Evolutionary conservation across 2,113 vertebrate species (phyloP).

Genomic region (Colius striatus): DNA sequence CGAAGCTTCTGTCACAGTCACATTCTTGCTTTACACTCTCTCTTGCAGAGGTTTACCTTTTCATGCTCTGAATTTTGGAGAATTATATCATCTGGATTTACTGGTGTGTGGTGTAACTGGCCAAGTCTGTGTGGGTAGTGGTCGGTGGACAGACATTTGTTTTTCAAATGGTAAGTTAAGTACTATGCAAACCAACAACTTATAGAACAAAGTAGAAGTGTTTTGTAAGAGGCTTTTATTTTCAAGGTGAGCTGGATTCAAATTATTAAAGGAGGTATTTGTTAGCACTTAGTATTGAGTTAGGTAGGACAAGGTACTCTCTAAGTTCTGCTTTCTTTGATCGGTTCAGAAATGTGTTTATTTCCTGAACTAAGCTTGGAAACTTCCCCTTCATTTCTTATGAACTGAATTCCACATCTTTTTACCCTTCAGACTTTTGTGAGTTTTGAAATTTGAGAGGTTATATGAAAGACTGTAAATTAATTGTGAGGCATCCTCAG

Average conservation of each 20-base stretch:
- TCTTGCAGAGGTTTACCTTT: background rate
- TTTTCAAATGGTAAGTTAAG: background rate
- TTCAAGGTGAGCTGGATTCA: background rate
- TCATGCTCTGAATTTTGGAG: background rate
- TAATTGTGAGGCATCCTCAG: rapidly evolving
- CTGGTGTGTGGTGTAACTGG: background rate
- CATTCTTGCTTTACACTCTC: background rate
- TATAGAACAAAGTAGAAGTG: background rate
- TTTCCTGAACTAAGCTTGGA: background rate
- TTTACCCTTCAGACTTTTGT: background rate
- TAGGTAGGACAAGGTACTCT: background rate
- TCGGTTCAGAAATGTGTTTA: background rate
- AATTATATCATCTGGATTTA: background rate
- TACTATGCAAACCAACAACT: background rate
- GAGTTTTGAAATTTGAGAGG: background rate
- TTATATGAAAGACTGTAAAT: background rate
- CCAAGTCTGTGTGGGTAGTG: background rate
- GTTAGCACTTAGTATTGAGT: background rate
- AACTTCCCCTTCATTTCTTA: background rate
- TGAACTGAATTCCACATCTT: background rate
- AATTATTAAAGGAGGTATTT: background rate
- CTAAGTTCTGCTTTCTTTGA: background rate
- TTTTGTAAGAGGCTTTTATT: background rate
- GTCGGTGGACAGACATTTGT: background rate
- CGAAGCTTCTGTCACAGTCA: rapidly evolving